phyloP scores from a whole-genome alignment of 2,888 invertebrate species.

The Cistogaster globosa region DNA sequence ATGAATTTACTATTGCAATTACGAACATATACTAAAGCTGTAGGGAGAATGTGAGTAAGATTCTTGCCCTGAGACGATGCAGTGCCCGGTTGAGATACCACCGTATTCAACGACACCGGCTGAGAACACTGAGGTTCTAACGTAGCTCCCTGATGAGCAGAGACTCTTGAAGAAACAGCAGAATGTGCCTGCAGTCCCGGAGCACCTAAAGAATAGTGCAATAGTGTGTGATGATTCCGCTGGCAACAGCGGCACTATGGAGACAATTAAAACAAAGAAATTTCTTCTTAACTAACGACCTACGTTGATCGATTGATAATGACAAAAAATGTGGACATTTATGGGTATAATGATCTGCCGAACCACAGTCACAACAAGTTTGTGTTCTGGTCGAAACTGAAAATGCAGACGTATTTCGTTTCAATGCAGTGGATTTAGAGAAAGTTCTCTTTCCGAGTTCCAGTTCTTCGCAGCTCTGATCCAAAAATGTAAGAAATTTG shows the following conservation, averaged over 20 bases:
- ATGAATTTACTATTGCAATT: neutral
- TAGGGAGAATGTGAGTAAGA: conserved; percentile 13
- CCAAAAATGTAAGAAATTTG: conserved; percentile 9
- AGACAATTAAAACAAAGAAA: conserved; percentile 21
- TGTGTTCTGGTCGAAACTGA: neutral
- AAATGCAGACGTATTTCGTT: too few relatives aligned
- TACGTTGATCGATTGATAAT: conserved; percentile 10
- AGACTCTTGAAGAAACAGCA: neutral
- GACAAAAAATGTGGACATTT: conserved; percentile 36
- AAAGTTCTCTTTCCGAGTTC: neutral
- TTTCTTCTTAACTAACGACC: neutral
- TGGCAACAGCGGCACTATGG: conserved; percentile 9
- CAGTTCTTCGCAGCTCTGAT: conserved; percentile 14
- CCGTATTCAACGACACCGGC: neutral
- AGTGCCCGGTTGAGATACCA: neutral
- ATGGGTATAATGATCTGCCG: neutral
- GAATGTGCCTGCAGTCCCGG: too few relatives aligned
- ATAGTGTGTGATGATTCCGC: conserved; percentile 6
- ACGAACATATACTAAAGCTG: conserved; percentile 16
- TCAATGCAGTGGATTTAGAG: too few relatives aligned
- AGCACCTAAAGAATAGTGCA: neutral
- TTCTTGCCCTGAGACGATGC: neutral
- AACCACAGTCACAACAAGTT: conserved; percentile 7
- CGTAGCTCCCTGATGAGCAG: too few relatives aligned
- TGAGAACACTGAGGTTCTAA: neutral